A percentile compares a stretch with the other conserved stretches of the same genome.
Conservation (phyloP, 1,140 invertebrate genomes). For the Drosophila ercepeae region DNA sequence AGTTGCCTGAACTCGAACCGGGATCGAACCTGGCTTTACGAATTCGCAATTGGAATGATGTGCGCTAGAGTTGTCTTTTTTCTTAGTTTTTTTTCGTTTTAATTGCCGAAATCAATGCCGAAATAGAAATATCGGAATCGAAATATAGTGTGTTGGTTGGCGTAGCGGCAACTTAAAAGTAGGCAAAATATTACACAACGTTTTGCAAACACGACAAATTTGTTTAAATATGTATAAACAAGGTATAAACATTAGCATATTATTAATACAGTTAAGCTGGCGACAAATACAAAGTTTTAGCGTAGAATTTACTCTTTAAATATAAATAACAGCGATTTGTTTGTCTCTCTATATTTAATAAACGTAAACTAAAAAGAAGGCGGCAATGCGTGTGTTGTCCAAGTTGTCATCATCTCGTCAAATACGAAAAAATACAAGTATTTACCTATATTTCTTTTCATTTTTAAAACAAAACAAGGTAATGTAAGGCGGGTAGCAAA, state of each 20-base stretch:
- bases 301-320: slow-evolving; percentile 62
- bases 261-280: slow-evolving; percentile 80
- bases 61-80: slow-evolving; percentile 45
- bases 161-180: slow-evolving; percentile 72
- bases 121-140: slow-evolving; percentile 22
- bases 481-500: slow-evolving; percentile 48
- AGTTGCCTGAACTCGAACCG: slow-evolving; percentile 9
- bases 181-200: slow-evolving; percentile 81
- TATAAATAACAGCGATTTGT: slow-evolving; percentile 64
- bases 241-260: slow-evolving; percentile 75
- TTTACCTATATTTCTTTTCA: no score
- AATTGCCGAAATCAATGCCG: slow-evolving; percentile 18
- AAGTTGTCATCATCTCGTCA: slow-evolving; percentile 48
- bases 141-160: slow-evolving; percentile 10
- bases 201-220: slow-evolving; percentile 71
- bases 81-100: slow-evolving; percentile 17
- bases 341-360: slow-evolving; percentile 53
- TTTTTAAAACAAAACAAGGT: slow-evolving; percentile 49
- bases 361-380: slow-evolving; percentile 65
- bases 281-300: slow-evolving; percentile 68
- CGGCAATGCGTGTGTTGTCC: slow-evolving; percentile 52
- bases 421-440: slow-evolving; percentile 26
- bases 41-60: slow-evolving; percentile 58
- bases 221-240: slow-evolving; percentile 74
- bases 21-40: slow-evolving; percentile 1